Conservation (phyloP, 2,888 invertebrate genomes). For the Cephus pulcher region DNA sequence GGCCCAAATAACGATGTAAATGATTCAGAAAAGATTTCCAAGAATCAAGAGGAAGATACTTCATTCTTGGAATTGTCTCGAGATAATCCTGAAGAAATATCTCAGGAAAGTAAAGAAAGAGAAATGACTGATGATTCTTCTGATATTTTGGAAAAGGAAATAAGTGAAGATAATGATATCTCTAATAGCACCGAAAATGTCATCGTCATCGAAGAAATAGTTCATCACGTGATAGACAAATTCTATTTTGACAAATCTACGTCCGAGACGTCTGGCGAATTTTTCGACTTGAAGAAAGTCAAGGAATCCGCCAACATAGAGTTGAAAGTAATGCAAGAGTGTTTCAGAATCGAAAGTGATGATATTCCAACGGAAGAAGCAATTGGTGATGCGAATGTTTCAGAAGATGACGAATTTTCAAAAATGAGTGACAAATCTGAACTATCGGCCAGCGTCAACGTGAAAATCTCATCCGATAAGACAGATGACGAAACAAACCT, state of each 20-base stretch:
- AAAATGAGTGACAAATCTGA: no score
- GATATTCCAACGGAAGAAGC: neutral
- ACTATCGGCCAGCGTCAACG: no score
- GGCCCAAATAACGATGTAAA: no score
- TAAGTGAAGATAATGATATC: neutral
- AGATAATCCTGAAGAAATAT: no score
- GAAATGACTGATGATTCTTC: neutral
- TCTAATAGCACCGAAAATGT: neutral
- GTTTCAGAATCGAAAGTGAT: neutral
- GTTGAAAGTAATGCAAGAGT: conserved; percentile 18
- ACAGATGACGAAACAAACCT: no score
- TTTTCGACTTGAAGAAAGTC: conserved; percentile 30
- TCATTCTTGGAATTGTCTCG: no score
- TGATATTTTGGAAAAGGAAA: neutral
- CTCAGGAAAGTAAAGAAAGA: no score
- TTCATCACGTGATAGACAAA: conserved; percentile 51
- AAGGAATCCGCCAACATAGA: conserved; percentile 42
- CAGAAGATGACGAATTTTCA: neutral
- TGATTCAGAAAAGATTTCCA: no score
- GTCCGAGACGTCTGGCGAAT: conserved; percentile 7
- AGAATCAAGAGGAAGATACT: no score
- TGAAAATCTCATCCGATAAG: no score
- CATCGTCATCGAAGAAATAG: conserved; percentile 49
- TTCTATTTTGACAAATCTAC: neutral
- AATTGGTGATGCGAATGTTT: neutral